A percentile compares a stretch with the other conserved stretches of the same genome.
phyloP scores from a whole-genome alignment of 2,797 vertebrate genomes.

The Crocidura indochinensis region DNA sequence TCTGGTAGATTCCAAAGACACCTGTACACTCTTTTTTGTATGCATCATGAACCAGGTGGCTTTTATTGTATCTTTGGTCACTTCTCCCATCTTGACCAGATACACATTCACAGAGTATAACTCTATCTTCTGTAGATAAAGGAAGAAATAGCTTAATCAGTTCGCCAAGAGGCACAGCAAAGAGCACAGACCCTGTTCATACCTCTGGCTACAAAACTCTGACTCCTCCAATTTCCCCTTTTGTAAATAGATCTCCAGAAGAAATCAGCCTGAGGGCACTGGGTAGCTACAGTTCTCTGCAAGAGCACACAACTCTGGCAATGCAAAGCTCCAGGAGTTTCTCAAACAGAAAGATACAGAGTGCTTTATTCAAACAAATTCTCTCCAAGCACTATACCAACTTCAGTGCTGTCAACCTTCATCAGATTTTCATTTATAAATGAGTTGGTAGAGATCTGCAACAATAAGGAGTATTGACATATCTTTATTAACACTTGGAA shows the following conservation, averaged over 20 bases:
- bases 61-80: not conserved
- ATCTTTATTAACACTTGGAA: slow-evolving; percentile 38
- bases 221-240: slow-evolving; percentile 74
- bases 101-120: not conserved
- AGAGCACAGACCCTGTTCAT: slow-evolving; percentile 60
- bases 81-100: fast-evolving
- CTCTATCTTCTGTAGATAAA: not conserved
- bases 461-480: slow-evolving; percentile 69
- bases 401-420: slow-evolving; percentile 60
- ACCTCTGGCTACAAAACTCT: slow-evolving; percentile 77
- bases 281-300: not conserved
- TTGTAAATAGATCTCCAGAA: slow-evolving; percentile 78
- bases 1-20: not conserved
- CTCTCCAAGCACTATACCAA: slow-evolving; percentile 22
- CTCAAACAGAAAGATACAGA: not conserved
- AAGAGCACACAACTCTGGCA: not conserved
- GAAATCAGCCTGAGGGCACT: slow-evolving; percentile 70
- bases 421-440: slow-evolving; percentile 76
- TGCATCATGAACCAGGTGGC: not conserved
- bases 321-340: not conserved
- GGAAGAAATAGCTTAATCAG: slow-evolving; percentile 72
- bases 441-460: slow-evolving; percentile 68
- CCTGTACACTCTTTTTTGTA: not conserved
- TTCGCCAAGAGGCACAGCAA: slow-evolving; percentile 23
- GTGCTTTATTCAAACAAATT: not conserved